A percentile compares a stretch with the other conserved stretches of the same genome.
phyloP scores from a whole-genome alignment of 2,113 vertebrate species.

The Carassius gibelio region DNA sequence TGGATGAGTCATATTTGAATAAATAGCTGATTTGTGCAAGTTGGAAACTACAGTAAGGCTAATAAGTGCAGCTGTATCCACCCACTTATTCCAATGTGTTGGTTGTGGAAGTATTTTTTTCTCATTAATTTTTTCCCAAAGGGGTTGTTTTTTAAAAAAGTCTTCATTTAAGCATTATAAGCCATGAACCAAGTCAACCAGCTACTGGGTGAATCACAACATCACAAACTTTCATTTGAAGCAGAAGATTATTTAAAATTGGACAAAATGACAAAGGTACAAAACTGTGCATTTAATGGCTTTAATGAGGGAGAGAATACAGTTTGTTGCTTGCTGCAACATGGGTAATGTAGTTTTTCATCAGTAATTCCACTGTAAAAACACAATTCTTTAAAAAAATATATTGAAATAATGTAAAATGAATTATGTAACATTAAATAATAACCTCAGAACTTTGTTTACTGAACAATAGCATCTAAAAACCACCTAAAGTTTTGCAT shows the following conservation, averaged over 20 bases:
- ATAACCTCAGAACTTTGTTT: neutral
- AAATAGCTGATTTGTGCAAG: neutral
- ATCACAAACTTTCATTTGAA: neutral
- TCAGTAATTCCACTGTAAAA: neutral
- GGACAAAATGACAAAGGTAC: neutral
- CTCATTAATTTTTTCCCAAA: neutral
- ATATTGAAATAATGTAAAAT: neutral
- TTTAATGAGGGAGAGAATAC: no score
- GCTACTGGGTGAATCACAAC: neutral
- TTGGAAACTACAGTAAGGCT: neutral
- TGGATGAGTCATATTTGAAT: neutral
- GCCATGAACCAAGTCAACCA: neutral
- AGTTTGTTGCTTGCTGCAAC: no score
- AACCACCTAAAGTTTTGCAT: neutral
- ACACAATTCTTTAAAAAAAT: neutral
- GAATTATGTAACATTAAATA: neutral
- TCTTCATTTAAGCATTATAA: neutral
- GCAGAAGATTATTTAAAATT: neutral
- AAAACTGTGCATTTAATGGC: neutral
- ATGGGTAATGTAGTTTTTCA: neutral
- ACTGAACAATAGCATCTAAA: neutral
- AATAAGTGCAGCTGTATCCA: neutral
- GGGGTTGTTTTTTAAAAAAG: neutral
- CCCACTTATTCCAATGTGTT: neutral
- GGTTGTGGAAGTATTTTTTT: neutral